Evolutionary conservation across 2,113 vertebrate species (phyloP).

Genomic region (Lampris incognitus): DNA sequence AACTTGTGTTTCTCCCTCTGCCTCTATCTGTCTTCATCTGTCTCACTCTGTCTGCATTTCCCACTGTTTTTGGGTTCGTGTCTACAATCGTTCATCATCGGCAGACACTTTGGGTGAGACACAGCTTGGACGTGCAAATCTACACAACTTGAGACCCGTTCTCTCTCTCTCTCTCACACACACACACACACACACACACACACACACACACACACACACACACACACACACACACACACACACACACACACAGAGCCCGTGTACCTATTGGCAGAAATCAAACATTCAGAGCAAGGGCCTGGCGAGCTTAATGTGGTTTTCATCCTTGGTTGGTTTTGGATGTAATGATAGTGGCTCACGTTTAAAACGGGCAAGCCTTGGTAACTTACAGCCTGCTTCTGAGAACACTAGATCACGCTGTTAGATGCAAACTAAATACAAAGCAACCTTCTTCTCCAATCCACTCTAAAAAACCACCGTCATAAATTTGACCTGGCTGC

Average conservation of each 20-base stretch:
- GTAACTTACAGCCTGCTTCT: too few relatives aligned
- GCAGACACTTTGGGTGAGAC: conserved; percentile 52
- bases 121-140: conserved; percentile 22
- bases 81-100: conserved; percentile 72
- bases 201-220: conserved; percentile 4
- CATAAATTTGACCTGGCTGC: too few relatives aligned
- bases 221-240: neutral
- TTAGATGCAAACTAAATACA: too few relatives aligned
- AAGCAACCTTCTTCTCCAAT: too few relatives aligned
- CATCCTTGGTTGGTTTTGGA: too few relatives aligned
- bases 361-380: too few relatives aligned
- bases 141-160: neutral
- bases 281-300: too few relatives aligned
- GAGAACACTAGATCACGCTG: too few relatives aligned
- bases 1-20: conserved; percentile 66
- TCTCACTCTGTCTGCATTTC: conserved; percentile 67
- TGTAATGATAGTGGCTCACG: too few relatives aligned
- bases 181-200: neutral
- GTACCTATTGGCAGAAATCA: too few relatives aligned
- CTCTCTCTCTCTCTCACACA: neutral
- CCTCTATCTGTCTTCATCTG: conserved; percentile 71
- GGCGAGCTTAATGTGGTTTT: too few relatives aligned
- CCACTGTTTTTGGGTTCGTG: conserved; percentile 68
- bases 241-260: neutral
- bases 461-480: too few relatives aligned